Evolutionary conservation across 2,113 vertebrate genomes (phyloP), one percentile per base, ranked within the genome.

Genomic region (Mormyrus iriodes): DNA sequence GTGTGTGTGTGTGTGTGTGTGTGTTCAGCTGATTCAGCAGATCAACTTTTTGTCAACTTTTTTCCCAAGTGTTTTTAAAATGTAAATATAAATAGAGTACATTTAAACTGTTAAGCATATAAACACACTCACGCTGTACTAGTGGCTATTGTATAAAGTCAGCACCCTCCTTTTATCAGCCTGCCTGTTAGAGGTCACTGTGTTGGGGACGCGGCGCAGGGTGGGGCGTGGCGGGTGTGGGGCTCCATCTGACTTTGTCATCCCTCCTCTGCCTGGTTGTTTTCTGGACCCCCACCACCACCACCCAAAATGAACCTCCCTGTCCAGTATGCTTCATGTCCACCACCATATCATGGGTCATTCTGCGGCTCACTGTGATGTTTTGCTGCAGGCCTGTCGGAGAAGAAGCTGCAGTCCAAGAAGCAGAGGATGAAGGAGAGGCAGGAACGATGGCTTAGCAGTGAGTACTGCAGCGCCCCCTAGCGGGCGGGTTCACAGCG

Each of bases 371-470:
- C 31, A 48, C 42, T 1, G 9, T 48, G 19, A 48, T 2, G 24
- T 58, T 39, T 31, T 8, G 19, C 52, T 61, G 86, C 53, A 58
- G 88, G 52, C 24, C 10, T 79, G 2, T 39, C 39, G n/a, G 52
- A 85, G 52, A 89, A 61, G 79, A 84, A 85, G 21, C 88, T 21
- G 6, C 88, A 85, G 76, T 92, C 97, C 15, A 99, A 99, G 93
- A 99, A 97, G 91, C 97, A 98, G 91, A 99, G 98, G 91, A 95
- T 96, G 94, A 99, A 97, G 92, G 96, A 97, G 93, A 94, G 97
- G 65, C 96, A 94, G n/a, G 97, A 98, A 13, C 90, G 91, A 0
- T 99, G 97, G 97, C 94, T 98, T 0, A 96, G 97, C 94, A 99
- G 98, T 99, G 92, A 98, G 98, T 94, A 76, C 73, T 21, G 19